Evolutionary conservation across 2,113 vertebrate species (phyloP), one percentile per base, ranked within the genome.

Genomic region (Irena cyanogastra): DNA sequence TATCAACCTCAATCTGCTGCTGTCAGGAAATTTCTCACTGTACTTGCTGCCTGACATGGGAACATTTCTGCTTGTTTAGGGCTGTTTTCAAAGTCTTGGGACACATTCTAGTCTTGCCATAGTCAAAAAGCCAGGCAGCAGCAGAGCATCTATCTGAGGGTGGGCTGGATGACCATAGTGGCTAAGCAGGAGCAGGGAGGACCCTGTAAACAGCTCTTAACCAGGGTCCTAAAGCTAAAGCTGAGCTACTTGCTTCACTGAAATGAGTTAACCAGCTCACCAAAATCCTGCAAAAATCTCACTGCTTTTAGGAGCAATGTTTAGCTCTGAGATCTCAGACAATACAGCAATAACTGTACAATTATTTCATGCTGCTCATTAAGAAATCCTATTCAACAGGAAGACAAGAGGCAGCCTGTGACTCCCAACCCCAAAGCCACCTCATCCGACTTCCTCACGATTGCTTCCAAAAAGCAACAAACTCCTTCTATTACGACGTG

Each of bases 381-480:
- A 70, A 93, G 52, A 93, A 96, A 95, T 79, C 78, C 52, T 79
- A 44, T 91, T 97, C 82, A 89, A 94, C 97, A 99, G 99, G 97
- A 69, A 94, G 91, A 76, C 68, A 98, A 71, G 98, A 98, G 77
- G 91, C 96, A 85, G 97, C 99, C 28, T 99, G 99, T 90, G 96
- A 98, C 66, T 98, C 99, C 16, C 96, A 61, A 5, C 99, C 99
- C 22, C 98, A 99, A 93, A 98, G 98, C 77, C 98, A 99, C 93
- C 98, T 99, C 81, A 99, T 99, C 74, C 98, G 89, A 57, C 98
- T 99, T 86, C 99, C 99, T 63, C 98, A 99, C 0, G 99, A 99
- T 93, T 99, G 99, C 96, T 98, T 98, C 95, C 99, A 99, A 98
- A 99, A 99, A 72, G 93, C 96, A 89, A 99, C 98, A 16, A 96